Base-by-base conservation (phyloP, 2,888 invertebrate genomes). In the Eubasilissa splendida region DNA sequence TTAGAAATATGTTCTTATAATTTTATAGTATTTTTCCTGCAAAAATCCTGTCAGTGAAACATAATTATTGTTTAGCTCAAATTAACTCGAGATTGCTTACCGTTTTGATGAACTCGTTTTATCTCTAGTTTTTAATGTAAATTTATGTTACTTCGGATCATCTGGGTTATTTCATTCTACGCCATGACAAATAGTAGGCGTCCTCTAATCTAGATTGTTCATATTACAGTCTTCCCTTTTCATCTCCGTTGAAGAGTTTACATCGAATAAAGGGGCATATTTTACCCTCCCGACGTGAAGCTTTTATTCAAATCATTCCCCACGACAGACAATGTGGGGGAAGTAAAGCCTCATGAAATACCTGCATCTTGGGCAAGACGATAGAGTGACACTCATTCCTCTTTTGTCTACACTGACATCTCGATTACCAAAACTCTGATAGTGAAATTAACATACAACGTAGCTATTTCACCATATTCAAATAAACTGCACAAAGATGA, bases 131-230 rank as follows among this genome's bases (percentile, higher is more conserved):
- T 14, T 68, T 68, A 50, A 68, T 68, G 68, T 68, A 68, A 68
- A 68, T 68, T 68, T 68, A 68, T 68, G 68, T 68, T 50, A 33
- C 68, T 68, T 14, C 10, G n/a, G 68, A 68, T 52, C 68, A 50
- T 42, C 50, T 50, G 68, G 68, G 50, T 12, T 68, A 42, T 68
- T 50, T 68, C 66, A 50, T 68, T n/a, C 42, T 68, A 7, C 66
- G 33, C 42, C 42, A n/a, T 50, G 50, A 66, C 66, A 66, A 66
- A 66, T 10, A 42, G 66, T 8, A 50, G 66, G n/a, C 50, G 50
- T 66, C 11, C n/a, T 66, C 42, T 68, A 50, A 68, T 68, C 68
- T 68, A 68, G 68, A 68, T 68, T 50, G 68, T 50, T 68, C 68
- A 52, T 68, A 68, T 68, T 68, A 14, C 68, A n/a, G 50, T 14